These are phyloP conservation scores for Morpho helenor DNA, from an alignment of 2,888 invertebrate species.

Conservation along the genomic window DNA sequence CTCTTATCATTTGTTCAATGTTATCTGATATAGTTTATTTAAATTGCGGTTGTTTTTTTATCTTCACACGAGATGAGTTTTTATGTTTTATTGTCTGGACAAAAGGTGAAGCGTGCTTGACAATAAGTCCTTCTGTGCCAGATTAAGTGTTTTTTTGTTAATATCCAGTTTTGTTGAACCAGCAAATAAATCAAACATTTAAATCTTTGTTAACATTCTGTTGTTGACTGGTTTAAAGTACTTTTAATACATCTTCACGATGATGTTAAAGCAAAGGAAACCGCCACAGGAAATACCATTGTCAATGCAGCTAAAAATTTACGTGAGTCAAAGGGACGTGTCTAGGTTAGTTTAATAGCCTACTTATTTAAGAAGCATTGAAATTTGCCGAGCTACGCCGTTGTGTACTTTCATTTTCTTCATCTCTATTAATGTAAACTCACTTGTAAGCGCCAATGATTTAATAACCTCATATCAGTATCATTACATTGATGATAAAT, in stretches of 20 bases:
- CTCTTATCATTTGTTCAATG: constrained; percentile 69
- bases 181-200: background rate
- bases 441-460: background rate
- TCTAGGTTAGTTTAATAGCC: constrained; percentile 45
- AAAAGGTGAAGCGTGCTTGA: constrained; percentile 21
- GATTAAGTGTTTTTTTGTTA: too few relatives aligned
- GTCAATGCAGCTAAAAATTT: constrained; percentile 39
- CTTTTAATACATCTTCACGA: constrained; percentile 12
- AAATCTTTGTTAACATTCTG: too few relatives aligned
- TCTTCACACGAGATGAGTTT: constrained; percentile 17
- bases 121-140: background rate
- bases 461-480: background rate
- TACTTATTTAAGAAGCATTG: constrained; percentile 32
- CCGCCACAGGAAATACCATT: constrained; percentile 45
- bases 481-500: constrained; percentile 1
- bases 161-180: background rate
- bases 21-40: constrained; percentile 70
- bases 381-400: constrained; percentile 25
- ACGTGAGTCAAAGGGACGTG: constrained; percentile 39
- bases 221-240: too few relatives aligned
- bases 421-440: constrained; percentile 9
- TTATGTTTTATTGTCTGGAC: constrained; percentile 19
- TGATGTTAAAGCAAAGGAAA: constrained; percentile 17
- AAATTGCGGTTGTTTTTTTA: constrained; percentile 45
- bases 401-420: constrained; percentile 30